phyloP scores from a whole-genome alignment of 2,113 vertebrate species.

The Nycticryphes semicollaris region DNA sequence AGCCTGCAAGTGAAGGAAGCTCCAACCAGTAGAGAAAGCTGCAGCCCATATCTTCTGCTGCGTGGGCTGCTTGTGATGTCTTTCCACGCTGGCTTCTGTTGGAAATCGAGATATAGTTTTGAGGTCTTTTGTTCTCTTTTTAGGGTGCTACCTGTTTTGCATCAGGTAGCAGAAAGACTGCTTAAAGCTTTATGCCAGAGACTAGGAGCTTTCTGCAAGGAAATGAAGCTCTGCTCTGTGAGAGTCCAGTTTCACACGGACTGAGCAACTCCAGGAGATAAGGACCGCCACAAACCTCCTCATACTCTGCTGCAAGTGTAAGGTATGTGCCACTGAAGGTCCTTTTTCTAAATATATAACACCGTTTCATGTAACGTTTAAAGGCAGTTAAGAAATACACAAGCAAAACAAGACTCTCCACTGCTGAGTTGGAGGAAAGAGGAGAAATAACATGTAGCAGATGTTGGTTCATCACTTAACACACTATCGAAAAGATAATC shows the following conservation, averaged over 20 bases:
- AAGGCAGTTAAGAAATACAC: background rate
- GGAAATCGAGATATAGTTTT: background rate
- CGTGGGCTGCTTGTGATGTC: background rate
- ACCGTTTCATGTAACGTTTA: background rate
- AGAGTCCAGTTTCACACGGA: background rate
- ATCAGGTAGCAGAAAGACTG: background rate
- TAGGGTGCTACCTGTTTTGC: background rate
- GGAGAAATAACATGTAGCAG: background rate
- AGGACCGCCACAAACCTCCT: background rate
- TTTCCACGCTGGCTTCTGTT: background rate
- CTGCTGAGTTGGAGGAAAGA: background rate
- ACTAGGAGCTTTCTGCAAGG: background rate
- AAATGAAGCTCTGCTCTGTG: background rate
- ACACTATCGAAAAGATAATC: background rate
- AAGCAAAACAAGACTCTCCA: background rate
- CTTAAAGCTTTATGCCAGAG: background rate
- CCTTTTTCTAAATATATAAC: background rate
- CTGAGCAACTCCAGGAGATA: background rate
- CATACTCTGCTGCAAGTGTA: background rate
- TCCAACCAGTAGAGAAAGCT: background rate
- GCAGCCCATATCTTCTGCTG: fast-evolving
- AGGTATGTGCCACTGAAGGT: background rate
- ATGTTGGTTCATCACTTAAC: background rate
- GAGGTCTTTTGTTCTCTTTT: background rate
- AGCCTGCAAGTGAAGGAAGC: background rate